Conservation (phyloP, 2,113 vertebrate species). For the Eptesicus fuscus region DNA sequence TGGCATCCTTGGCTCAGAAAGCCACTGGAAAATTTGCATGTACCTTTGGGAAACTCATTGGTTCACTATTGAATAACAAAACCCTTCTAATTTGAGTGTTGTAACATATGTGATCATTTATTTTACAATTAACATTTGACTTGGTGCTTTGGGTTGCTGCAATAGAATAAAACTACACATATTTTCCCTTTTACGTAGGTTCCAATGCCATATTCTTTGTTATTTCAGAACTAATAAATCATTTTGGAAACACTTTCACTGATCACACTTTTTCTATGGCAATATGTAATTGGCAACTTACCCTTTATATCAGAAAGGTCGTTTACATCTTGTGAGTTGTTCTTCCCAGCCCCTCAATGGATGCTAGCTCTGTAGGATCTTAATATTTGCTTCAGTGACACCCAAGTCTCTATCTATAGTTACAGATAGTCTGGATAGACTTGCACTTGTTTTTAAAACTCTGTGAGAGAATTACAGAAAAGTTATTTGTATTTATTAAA, state of each 20-base stretch:
- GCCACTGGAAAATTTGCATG: background rate
- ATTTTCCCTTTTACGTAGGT: background rate
- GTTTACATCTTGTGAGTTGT: background rate
- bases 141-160: background rate
- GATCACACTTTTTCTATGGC: background rate
- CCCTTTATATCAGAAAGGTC: background rate
- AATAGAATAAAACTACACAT: background rate
- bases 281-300: background rate
- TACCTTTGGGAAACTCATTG: background rate
- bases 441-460: background rate
- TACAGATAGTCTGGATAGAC: background rate
- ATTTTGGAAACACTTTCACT: slow-evolving; percentile 20
- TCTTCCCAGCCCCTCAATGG: background rate
- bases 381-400: background rate
- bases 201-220: background rate
- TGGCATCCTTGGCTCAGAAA: background rate
- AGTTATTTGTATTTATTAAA: slow-evolving; percentile 4
- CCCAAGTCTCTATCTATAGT: background rate
- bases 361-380: background rate
- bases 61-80: background rate
- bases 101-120: background rate
- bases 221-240: background rate
- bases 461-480: background rate
- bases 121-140: background rate
- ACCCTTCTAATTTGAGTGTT: background rate